Base-by-base conservation (phyloP, 1,140 invertebrate species). In the Nixonia krombeini region DNA sequence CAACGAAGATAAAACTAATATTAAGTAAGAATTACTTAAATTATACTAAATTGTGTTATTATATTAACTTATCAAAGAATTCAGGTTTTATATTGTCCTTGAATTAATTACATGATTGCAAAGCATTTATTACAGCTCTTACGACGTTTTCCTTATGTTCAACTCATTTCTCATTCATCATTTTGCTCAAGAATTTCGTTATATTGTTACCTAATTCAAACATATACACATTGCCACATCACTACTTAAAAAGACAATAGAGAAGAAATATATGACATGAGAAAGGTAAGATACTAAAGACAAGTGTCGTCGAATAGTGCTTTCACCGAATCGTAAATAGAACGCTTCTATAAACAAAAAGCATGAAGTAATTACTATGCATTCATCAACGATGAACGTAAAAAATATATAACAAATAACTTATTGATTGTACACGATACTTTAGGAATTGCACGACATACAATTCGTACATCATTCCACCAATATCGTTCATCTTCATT, bases 91-190 rank as follows among this genome's bases (percentile, higher is more conserved):
- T 17, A 1, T 8, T 41, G 49, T 29, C 12, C 40, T 41, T 31
- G 13, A 26, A 15, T 6, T 41, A 51, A 41, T 51, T 51, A 53
- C 17, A 53, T 6, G 28, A 53, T 28, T 52, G 7, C 17, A 23
- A 41, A 53, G 38, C 41, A 46, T 56, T 56, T 46, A 21, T 46
- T 56, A 46, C 52, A 56, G 33, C 29, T 26, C 46, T 13, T 29
- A 40, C 4, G 12, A 29, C 15, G 29, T 26, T 44, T 13, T 42
- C 5, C 26, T 33, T 45, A 53, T 45, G 28, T 51, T 17, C 16
- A 26, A 41, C 21, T 31, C 31, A 13, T 51, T 17, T n/a, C 6
- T 16, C 10, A 21, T 21, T 31, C 29, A 8, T 31, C 8, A 3
- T 21, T 31, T 6, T 17, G 1, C 4, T n/a, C 15, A n/a, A 40